Evolutionary conservation across 2,113 vertebrate species (phyloP), one percentile per base, ranked within the genome.

Genomic region (Penelope pileata): DNA sequence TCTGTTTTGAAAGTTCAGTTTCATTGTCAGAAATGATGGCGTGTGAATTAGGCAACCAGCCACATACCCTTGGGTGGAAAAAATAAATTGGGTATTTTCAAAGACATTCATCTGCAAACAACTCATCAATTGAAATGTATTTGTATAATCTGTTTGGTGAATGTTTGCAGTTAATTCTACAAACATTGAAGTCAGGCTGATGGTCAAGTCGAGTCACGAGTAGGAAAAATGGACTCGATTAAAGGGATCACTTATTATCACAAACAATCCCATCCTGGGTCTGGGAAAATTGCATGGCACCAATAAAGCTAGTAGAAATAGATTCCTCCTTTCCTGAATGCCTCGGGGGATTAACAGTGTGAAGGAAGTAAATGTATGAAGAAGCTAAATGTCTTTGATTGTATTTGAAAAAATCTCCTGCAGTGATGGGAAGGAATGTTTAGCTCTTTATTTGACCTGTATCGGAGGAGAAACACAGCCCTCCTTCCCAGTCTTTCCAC

Each of bases 71-170:
- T 63, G 26, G 8, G 32, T 22, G 16, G 72, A 34, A 69, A 88
- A 93, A 91, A 29, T 48, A 68, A 86, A 72, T 16, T 11, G 29
- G 3, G 12, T 83, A 32, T 86, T 83, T 94, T 88, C 48, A 32
- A 64, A 96, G 68, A 88, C 79, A 60, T 51, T 70, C 27, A 18
- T 83, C 53, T 88, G 27, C 60, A 75, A 90, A 86, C 83, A 94
- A 26, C 40, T 86, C 51, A 34, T 86, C 56, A 79, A 34, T 58
- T 86, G 48, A 88, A 81, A 78, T 36, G 12, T 53, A 56, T 93
- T 80, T 81, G 40, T 93, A 75, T 92, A 94, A 83, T 94, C 93
- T 91, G 36, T 53, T 90, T 81, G 62, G 53, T 82, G 79, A 92
- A 62, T 95, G 74, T 91, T 95, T 94, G 88, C 60, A 76, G 68